phyloP scores from a whole-genome alignment of 2,113 vertebrate species.

The Heteronetta atricapilla region DNA sequence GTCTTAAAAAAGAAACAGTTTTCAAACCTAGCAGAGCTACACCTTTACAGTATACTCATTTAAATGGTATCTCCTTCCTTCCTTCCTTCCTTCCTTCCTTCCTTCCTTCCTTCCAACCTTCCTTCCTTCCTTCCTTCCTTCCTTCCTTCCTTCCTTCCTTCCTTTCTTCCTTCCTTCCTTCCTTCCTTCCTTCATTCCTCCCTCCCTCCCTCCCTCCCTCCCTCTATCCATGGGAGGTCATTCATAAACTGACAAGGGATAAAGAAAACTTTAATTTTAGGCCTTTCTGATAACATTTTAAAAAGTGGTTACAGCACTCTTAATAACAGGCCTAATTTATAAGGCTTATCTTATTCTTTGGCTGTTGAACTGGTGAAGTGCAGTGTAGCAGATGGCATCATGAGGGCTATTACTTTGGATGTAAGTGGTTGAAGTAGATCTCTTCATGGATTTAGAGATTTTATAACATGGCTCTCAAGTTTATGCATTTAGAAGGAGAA shows the following conservation, averaged over 20 bases:
- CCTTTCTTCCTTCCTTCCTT: neutral
- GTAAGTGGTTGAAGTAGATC: neutral
- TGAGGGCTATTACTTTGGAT: neutral
- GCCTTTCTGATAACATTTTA: neutral
- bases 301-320: neutral
- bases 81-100: no score
- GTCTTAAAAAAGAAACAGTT: neutral
- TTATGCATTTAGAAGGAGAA: neutral
- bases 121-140: neutral
- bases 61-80: no score
- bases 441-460: neutral
- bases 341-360: neutral
- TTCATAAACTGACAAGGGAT: neutral
- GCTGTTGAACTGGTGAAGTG: neutral
- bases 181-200: neutral
- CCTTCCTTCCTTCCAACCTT: neutral
- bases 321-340: neutral
- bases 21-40: neutral
- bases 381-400: neutral
- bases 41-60: neutral
- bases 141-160: no score
- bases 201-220: neutral
- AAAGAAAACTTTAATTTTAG: neutral
- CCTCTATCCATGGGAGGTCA: fast-evolving
- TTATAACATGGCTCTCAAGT: neutral